phyloP scores from a whole-genome alignment of 2,888 invertebrate genomes.

The Panopea generosa region DNA sequence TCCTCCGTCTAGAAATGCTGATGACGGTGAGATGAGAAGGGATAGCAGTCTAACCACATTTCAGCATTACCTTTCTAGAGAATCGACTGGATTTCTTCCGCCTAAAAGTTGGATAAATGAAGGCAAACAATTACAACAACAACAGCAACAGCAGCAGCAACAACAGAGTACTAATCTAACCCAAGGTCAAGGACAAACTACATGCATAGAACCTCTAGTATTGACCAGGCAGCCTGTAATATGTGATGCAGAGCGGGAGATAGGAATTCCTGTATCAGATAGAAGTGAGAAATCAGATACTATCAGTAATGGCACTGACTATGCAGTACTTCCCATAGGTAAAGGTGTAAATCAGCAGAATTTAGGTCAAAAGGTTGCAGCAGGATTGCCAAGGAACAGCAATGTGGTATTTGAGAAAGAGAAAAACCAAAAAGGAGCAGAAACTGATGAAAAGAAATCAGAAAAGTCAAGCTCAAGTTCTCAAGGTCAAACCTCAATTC shows the following conservation, averaged over 20 bases:
- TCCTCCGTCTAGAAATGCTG: not conserved
- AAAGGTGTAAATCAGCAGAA: slow-evolving; percentile 15
- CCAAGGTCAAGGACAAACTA: too few relatives aligned
- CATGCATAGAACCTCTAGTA: too few relatives aligned
- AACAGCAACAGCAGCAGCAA: slow-evolving; percentile 13
- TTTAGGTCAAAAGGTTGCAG: not conserved
- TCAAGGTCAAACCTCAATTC: slow-evolving; percentile 30
- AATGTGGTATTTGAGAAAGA: slow-evolving; percentile 48
- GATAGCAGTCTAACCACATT: slow-evolving; percentile 68
- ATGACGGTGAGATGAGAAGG: slow-evolving; percentile 4
- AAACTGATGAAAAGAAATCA: slow-evolving; percentile 23
- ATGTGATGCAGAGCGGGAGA: too few relatives aligned
- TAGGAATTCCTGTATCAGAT: slow-evolving; percentile 9
- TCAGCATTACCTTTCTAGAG: slow-evolving; percentile 64
- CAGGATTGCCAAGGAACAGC: too few relatives aligned
- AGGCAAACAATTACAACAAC: not conserved
- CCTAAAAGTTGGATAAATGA: slow-evolving; percentile 29
- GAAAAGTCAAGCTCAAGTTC: slow-evolving; percentile 9
- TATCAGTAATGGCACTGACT: slow-evolving; percentile 60
- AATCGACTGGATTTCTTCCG: slow-evolving; percentile 56
- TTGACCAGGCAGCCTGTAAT: too few relatives aligned
- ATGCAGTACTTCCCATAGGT: slow-evolving; percentile 42
- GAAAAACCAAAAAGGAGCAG: slow-evolving; percentile 46
- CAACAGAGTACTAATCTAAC: not conserved
- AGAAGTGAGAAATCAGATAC: slow-evolving; percentile 45